phyloP scores from a whole-genome alignment of 2,113 vertebrate species.

The Scortum barcoo region DNA sequence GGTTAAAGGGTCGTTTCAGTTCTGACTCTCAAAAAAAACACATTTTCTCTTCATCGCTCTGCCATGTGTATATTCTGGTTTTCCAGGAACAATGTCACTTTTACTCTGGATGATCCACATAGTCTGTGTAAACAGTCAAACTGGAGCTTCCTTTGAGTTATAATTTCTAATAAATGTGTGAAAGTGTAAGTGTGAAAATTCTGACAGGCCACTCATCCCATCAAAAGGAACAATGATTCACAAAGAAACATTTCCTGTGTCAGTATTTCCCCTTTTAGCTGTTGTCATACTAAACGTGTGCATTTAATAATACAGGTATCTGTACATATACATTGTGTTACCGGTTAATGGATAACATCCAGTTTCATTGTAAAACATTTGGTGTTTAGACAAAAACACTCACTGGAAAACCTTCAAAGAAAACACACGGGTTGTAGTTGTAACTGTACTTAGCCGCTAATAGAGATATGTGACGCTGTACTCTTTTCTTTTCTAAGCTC shows the following conservation, averaged over 20 bases:
- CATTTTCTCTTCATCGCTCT: background rate
- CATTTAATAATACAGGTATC: background rate
- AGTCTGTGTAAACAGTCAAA: too few species aligned
- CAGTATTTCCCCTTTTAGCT: background rate
- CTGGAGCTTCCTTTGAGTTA: too few species aligned
- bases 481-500: background rate
- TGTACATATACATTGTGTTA: background rate
- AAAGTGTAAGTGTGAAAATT: too few species aligned
- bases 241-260: background rate
- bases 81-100: background rate
- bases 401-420: background rate
- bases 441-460: background rate
- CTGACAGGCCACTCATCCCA: background rate
- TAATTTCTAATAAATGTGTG: too few species aligned
- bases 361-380: background rate
- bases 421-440: background rate
- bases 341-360: background rate
- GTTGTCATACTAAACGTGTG: background rate
- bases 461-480: background rate
- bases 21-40: background rate
- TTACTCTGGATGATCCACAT: too few species aligned
- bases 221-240: background rate
- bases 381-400: background rate
- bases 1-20: background rate
- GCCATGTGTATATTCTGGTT: background rate